Evolutionary conservation across 2,888 invertebrate species (phyloP).

Genomic region (Liodrosophila aerea): DNA sequence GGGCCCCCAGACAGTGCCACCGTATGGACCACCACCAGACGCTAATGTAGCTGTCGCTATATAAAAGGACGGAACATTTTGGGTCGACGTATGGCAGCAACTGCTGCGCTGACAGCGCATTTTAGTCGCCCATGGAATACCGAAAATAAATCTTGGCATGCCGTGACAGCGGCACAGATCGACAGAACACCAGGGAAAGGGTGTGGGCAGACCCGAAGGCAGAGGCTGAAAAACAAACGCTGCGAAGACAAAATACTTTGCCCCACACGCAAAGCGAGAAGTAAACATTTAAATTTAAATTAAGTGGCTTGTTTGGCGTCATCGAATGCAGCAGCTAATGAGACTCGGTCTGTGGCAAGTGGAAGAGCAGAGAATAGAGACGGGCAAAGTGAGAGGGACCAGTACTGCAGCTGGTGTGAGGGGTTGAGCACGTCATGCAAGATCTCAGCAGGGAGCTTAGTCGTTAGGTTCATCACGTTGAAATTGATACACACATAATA

Average conservation of each 20-base stretch:
- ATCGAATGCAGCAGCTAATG: conserved; percentile 74
- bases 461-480: not conserved
- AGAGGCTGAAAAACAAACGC: conserved; percentile 7
- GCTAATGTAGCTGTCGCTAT: conserved; percentile 59
- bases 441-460: conserved; percentile 59
- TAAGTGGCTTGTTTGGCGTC: conserved; percentile 76
- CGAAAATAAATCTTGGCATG: conserved; percentile 72
- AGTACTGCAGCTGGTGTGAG: too few species aligned
- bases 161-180: conserved; percentile 47
- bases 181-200: not conserved
- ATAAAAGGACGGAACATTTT: conserved; percentile 18
- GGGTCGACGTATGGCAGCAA: conserved; percentile 65
- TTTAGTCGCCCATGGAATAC: conserved; percentile 70
- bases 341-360: conserved; percentile 36
- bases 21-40: conserved; percentile 61
- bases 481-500: too few species aligned
- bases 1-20: not conserved
- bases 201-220: not conserved
- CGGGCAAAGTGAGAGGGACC: not conserved
- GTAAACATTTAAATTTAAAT: conserved; percentile 78
- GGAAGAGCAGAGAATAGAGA: conserved; percentile 1
- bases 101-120: conserved; percentile 72
- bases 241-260: conserved; percentile 66
- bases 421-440: conserved; percentile 5
- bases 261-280: conserved; percentile 75